Evolutionary conservation across 1,140 invertebrate genomes (phyloP).

Genomic region (silkworm (Bombyx mori)): ASM3026992v2 NC_085108.1:8246001-8246500

Average conservation of each 20-base stretch:
- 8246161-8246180: constrained; percentile 24
- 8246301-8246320: constrained; percentile 28
- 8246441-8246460: constrained; percentile 20
- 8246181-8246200: constrained; percentile 26
- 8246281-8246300: constrained; percentile 28
- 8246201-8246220: constrained; percentile 15
- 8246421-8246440: constrained; percentile 31
- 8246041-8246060: constrained; percentile 13
- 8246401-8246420: constrained; percentile 28
- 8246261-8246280: constrained; percentile 22
- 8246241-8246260: constrained; percentile 22
- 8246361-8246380: constrained; percentile 8
- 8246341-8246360: constrained; percentile 19
- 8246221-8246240: constrained; percentile 18
- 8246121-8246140: constrained; percentile 29
- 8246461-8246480: constrained; percentile 19
- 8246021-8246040: constrained; percentile 19
- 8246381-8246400: constrained; percentile 12
- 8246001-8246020: constrained; percentile 33
- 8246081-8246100: constrained; percentile 25
- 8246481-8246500: constrained; percentile 22
- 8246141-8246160: constrained; percentile 27
- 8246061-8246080: constrained; percentile 18
- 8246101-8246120: constrained; percentile 37
- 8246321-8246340: constrained; percentile 25